Evolutionary conservation across 2,888 invertebrate genomes (phyloP).

Genomic region (Lamellibrachia columna): DNA sequence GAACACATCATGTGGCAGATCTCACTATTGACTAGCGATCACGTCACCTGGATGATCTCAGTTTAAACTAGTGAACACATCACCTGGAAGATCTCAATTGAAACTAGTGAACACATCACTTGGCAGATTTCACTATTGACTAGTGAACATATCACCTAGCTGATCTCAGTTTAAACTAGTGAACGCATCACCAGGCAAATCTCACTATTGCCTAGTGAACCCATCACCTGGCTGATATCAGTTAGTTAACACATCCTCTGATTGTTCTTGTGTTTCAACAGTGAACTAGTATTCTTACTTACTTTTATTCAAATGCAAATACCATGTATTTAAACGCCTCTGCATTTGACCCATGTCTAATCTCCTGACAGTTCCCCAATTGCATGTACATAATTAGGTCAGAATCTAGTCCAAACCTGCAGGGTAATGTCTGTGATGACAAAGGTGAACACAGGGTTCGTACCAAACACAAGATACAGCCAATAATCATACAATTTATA

Average conservation of each 20-base stretch:
- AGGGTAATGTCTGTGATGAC: too few relatives aligned
- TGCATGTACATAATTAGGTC: too few relatives aligned
- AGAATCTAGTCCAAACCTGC: too few relatives aligned
- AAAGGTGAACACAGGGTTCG: too few relatives aligned
- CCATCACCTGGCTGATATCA: not conserved
- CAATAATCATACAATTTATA: too few relatives aligned
- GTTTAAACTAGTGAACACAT: not conserved
- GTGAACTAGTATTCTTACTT: not conserved
- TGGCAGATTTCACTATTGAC: not conserved
- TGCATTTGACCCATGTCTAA: too few relatives aligned
- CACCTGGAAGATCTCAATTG: not conserved
- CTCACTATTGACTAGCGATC: not conserved
- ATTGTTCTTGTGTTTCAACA: not conserved
- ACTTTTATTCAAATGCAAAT: not conserved
- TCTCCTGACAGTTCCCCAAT: too few relatives aligned
- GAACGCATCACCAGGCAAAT: not conserved
- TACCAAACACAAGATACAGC: too few relatives aligned
- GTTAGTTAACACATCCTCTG: not conserved
- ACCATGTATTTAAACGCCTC: too few relatives aligned
- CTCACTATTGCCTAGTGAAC: not conserved
- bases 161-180: not conserved
- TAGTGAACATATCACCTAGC: not conserved
- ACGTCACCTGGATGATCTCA: not conserved
- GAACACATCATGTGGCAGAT: not conserved
- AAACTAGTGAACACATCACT: not conserved